These are phyloP conservation scores for Acanthosepion lycidas DNA, from an alignment of 2,888 invertebrate genomes.

Conservation along the genomic window DNA sequence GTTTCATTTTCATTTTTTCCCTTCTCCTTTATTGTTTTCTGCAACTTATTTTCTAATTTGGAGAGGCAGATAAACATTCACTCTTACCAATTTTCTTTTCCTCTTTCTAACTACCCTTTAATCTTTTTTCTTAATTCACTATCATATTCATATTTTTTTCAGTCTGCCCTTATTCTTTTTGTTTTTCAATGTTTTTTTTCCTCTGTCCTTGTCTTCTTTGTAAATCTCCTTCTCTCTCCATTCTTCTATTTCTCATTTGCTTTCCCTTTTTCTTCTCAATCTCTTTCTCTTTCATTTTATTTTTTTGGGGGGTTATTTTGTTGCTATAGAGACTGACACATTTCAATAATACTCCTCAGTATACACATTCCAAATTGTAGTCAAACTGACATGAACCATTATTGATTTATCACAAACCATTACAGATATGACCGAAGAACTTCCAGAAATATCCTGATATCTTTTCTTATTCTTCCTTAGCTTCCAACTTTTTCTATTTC, in stretches of 20 bases:
- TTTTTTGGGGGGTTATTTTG: not conserved
- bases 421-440: not conserved
- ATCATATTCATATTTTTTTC: not conserved
- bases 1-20: not conserved
- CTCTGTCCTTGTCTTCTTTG: too few relatives aligned
- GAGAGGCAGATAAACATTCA: too few relatives aligned
- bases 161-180: too few relatives aligned
- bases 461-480: not conserved
- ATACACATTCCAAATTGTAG: not conserved
- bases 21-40: not conserved
- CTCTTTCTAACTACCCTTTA: too few relatives aligned
- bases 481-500: not conserved
- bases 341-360: not conserved
- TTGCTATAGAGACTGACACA: not conserved
- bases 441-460: slow-evolving; percentile 6
- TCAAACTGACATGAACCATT: slow-evolving; percentile 18
- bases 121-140: not conserved
- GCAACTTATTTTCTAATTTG: too few relatives aligned
- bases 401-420: slow-evolving; percentile 13
- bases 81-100: too few relatives aligned
- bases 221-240: too few relatives aligned
- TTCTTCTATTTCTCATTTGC: not conserved
- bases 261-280: not conserved
- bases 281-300: not conserved
- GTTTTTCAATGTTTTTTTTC: too few relatives aligned